A percentile compares a stretch with the other conserved stretches of the same genome.
These are phyloP conservation scores for Amblyteles armatorius DNA, from an alignment of 2,888 invertebrate species.

Conservation along the genomic window DNA sequence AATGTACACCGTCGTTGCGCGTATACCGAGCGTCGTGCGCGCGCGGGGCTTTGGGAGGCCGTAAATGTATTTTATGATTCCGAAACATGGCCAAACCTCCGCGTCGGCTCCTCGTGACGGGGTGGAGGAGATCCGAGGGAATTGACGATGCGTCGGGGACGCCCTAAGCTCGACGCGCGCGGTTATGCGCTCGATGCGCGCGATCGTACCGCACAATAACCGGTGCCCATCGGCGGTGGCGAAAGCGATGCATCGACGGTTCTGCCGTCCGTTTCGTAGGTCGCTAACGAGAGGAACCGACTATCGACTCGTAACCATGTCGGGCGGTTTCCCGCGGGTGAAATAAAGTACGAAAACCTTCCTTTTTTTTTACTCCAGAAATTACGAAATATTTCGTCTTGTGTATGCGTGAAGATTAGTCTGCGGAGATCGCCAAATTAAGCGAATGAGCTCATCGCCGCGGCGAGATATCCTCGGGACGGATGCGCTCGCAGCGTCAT, in stretches of 20 bases:
- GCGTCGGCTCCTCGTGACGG: conserved; percentile 19
- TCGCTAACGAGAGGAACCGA: conserved; percentile 21
- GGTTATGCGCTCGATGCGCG: conserved; percentile 31
- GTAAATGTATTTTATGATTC: conserved; percentile 55
- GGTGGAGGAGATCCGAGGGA: conserved; percentile 18
- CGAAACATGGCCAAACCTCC: conserved; percentile 40
- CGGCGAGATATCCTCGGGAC: conserved; percentile 18
- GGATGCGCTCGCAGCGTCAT: background rate
- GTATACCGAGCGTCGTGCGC: conserved; percentile 28
- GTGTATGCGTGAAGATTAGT: conserved; percentile 17
- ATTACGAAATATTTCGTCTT: conserved; percentile 8
- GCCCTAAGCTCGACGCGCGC: conserved; percentile 3
- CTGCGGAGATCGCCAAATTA: conserved; percentile 41
- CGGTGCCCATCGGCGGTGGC: conserved; percentile 11
- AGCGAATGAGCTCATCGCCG: conserved; percentile 62
- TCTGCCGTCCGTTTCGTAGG: background rate
- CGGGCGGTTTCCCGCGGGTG: background rate
- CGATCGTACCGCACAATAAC: conserved; percentile 34
- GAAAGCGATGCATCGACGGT: conserved; percentile 34
- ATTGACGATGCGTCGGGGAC: conserved; percentile 47
- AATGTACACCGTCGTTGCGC: conserved; percentile 24
- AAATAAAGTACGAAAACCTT: background rate
- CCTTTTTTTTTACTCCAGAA: background rate
- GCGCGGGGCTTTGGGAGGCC: conserved; percentile 43
- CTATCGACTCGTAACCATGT: conserved; percentile 1